Evolutionary conservation across 1,140 invertebrate species (phyloP).

Genomic region (Trichomalopsis sarcophagae): DNA sequence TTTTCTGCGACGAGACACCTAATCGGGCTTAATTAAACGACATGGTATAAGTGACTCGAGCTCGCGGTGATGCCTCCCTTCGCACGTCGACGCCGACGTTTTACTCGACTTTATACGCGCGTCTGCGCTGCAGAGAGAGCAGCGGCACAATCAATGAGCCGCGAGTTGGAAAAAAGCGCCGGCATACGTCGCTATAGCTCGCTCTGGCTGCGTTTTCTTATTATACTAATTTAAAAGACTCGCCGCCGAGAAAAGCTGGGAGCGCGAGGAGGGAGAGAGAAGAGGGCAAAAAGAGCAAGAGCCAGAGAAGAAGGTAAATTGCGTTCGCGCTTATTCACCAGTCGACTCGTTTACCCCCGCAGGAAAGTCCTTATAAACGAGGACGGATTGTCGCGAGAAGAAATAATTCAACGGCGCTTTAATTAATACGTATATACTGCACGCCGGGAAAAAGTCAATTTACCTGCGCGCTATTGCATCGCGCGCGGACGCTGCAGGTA

Average conservation of each 20-base stretch:
- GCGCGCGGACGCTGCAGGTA: not conserved
- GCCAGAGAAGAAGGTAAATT: slow-evolving; percentile 37
- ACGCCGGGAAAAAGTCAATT: slow-evolving; percentile 29
- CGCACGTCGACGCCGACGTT: not conserved
- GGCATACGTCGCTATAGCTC: slow-evolving; percentile 27
- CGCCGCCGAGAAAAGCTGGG: not conserved
- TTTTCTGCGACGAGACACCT: no score
- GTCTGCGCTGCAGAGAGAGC: not conserved
- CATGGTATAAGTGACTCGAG: no score
- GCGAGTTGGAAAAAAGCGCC: slow-evolving; percentile 2
- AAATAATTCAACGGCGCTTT: slow-evolving; percentile 51
- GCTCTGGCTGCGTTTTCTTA: slow-evolving; percentile 43
- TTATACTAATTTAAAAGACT: slow-evolving; percentile 46
- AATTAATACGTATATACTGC: slow-evolving; percentile 49
- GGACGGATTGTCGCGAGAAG: slow-evolving; percentile 51
- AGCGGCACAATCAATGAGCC: not conserved
- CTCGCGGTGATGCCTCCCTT: not conserved
- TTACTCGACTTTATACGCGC: not conserved
- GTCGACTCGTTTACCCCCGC: slow-evolving; percentile 40
- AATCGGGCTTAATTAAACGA: no score
- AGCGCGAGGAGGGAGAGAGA: not conserved
- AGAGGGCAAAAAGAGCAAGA: not conserved
- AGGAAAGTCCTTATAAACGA: slow-evolving; percentile 49
- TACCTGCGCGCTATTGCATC: not conserved
- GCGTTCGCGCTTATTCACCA: slow-evolving; percentile 50